Evolutionary conservation across 2,797 vertebrate genomes (phyloP).

Genomic region (Lagocephalus sceleratus): DNA sequence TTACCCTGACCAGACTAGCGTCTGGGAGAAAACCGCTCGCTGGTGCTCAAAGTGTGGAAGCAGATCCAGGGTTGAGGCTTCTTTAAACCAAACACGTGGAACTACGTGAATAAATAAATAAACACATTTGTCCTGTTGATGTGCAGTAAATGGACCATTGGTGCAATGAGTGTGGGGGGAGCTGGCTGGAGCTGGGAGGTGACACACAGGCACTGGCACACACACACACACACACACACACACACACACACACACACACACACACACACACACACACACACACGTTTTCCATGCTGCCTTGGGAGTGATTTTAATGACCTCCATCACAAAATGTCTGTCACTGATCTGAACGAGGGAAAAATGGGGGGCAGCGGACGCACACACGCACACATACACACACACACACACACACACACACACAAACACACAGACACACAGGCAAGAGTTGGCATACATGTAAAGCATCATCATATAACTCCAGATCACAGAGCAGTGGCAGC

Average conservation of each 20-base stretch:
- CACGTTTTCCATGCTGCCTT: slow-evolving; percentile 70
- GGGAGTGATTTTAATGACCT: slow-evolving; percentile 84
- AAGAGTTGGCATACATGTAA: slow-evolving; percentile 16
- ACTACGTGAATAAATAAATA: too few species aligned
- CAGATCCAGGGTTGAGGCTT: too few species aligned
- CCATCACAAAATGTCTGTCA: slow-evolving; percentile 76
- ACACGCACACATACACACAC: slow-evolving; percentile 10
- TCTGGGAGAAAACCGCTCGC: slow-evolving; percentile 50
- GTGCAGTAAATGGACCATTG: slow-evolving; percentile 16
- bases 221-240: slow-evolving; percentile 20
- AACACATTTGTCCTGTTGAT: not conserved
- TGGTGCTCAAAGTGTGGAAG: slow-evolving; percentile 24
- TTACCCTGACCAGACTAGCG: slow-evolving; percentile 56
- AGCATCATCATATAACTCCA: slow-evolving; percentile 46
- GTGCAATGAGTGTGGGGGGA: slow-evolving; percentile 12
- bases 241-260: slow-evolving; percentile 38
- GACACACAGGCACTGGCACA: slow-evolving; percentile 19
- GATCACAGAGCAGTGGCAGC: slow-evolving; percentile 18
- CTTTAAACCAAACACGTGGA: too few species aligned
- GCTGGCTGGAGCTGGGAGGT: slow-evolving; percentile 20
- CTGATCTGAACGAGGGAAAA: slow-evolving; percentile 62
- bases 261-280: slow-evolving; percentile 33
- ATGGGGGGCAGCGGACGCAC: slow-evolving; percentile 27
- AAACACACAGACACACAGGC: too few species aligned
- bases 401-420: slow-evolving; percentile 7